phyloP scores from a whole-genome alignment of 2,888 invertebrate genomes.

The Pollenia griseotomentosa region DNA sequence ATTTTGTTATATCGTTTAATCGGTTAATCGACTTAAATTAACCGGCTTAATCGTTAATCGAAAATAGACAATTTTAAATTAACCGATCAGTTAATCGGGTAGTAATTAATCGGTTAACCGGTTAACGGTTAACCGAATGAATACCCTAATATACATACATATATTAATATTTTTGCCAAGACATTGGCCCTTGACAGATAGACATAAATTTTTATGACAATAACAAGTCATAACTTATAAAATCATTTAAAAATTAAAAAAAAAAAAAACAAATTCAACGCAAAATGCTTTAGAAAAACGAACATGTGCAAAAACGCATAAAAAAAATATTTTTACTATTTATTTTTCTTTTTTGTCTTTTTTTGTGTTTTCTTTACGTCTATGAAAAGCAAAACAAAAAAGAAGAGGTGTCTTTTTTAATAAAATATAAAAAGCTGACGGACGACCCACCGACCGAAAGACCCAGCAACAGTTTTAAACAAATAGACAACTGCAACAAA shows the following conservation, averaged over 20 bases:
- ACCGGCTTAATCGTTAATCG: too few relatives aligned
- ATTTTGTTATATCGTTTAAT: too few relatives aligned
- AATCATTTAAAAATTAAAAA: conserved; percentile 16
- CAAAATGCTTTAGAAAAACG: not conserved
- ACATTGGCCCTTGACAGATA: conserved; percentile 32
- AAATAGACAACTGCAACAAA: conserved; percentile 42
- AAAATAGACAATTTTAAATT: too few relatives aligned
- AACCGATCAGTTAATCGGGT: too few relatives aligned
- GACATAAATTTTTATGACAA: conserved; percentile 41
- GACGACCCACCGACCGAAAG: conserved; percentile 70
- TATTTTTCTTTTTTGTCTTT: too few relatives aligned
- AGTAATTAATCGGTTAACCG: too few relatives aligned
- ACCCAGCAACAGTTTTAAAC: conserved; percentile 57
- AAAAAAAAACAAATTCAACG: not conserved
- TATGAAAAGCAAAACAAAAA: not conserved
- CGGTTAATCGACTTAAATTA: too few relatives aligned
- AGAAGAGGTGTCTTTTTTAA: not conserved
- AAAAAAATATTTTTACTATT: too few relatives aligned
- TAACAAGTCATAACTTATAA: conserved; percentile 45
- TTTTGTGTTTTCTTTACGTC: too few relatives aligned
- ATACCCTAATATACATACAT: too few relatives aligned
- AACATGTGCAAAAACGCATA: not conserved
- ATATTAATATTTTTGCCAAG: not conserved
- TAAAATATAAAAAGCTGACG: conserved; percentile 1
- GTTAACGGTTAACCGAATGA: too few relatives aligned